These are phyloP conservation scores for Lutjanus campechanus DNA, from an alignment of 2,797 vertebrate genomes.

Conservation along the genomic window DNA sequence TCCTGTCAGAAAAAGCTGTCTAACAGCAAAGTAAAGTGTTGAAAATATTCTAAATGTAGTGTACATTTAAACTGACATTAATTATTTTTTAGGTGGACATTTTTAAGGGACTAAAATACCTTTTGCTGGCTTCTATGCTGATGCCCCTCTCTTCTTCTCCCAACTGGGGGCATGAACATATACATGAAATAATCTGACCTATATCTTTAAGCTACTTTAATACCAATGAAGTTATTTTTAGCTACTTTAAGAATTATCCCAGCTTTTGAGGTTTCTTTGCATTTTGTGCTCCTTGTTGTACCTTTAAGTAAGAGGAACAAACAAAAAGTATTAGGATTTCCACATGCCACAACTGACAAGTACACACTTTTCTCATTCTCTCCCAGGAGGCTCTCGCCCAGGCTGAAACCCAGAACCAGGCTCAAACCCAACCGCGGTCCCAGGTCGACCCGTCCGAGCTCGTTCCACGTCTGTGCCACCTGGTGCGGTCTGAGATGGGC, in stretches of 20 bases:
- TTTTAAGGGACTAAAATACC: no score
- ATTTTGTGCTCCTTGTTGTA: no score
- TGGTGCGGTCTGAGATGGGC: slow-evolving; percentile 89
- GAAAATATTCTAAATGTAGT: no score
- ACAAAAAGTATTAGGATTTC: not conserved
- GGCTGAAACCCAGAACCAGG: slow-evolving; percentile 46
- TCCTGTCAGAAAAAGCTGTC: no score
- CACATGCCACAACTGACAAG: not conserved
- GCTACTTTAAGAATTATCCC: not conserved
- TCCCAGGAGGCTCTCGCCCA: slow-evolving; percentile 71
- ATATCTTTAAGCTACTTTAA: not conserved
- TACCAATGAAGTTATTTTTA: not conserved
- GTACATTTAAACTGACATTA: no score
- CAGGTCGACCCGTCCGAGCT: slow-evolving; percentile 82
- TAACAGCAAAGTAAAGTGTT: no score
- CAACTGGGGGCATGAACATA: no score
- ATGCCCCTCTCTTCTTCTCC: no score
- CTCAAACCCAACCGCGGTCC: slow-evolving; percentile 36
- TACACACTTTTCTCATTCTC: not conserved
- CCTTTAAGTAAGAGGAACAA: not conserved
- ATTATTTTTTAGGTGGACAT: no score
- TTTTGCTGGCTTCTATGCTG: no score
- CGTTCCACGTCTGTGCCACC: slow-evolving; percentile 92
- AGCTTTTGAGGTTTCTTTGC: no score
- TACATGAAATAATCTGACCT: no score